Conservation (phyloP, 2,888 invertebrate species). For the Neoscelio sp. region DNA sequence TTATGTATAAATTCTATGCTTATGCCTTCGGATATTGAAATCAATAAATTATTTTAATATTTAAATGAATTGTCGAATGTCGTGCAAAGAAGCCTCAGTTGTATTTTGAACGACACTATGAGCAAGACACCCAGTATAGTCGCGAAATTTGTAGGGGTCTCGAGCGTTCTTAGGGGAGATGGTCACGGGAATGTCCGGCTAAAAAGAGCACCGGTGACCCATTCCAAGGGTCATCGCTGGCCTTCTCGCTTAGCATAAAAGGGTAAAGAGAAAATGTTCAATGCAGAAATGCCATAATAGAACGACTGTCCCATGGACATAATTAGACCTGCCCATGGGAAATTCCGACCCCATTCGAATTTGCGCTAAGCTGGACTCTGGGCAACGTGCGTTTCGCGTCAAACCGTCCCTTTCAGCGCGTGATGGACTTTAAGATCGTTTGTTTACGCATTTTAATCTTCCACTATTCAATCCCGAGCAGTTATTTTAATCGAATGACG, state of each 20-base stretch:
- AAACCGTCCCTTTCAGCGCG: conserved; percentile 7
- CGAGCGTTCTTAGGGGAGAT: conserved; percentile 63
- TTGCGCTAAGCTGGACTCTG: conserved; percentile 61
- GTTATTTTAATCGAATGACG: conserved; percentile 7
- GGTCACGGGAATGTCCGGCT: conserved; percentile 80
- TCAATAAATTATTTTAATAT: too few relatives aligned
- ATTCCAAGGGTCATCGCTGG: conserved; percentile 78
- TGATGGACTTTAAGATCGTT: conserved; percentile 22
- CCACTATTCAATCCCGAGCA: conserved; percentile 6
- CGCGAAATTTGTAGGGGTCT: conserved; percentile 54
- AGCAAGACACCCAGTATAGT: conserved; percentile 60
- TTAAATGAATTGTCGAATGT: too few relatives aligned
- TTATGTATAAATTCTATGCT: too few relatives aligned
- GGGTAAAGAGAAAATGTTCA: conserved; percentile 78
- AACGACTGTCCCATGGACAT: conserved; percentile 81
- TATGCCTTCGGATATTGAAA: too few relatives aligned
- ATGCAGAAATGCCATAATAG: conserved; percentile 75
- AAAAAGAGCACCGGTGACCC: conserved; percentile 75
- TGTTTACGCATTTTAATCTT: conserved; percentile 61
- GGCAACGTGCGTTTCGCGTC: conserved; percentile 8
- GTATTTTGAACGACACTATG: conserved; percentile 13
- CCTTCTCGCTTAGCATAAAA: conserved; percentile 81
- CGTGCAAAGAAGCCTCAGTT: too few relatives aligned
- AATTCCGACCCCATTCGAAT: conserved; percentile 77
- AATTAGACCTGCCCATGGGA: conserved; percentile 82